A percentile compares a stretch with the other conserved stretches of the same genome.
These are phyloP conservation scores for Clostera curtula DNA, from an alignment of 2,888 invertebrate genomes.

Conservation along the genomic window DNA sequence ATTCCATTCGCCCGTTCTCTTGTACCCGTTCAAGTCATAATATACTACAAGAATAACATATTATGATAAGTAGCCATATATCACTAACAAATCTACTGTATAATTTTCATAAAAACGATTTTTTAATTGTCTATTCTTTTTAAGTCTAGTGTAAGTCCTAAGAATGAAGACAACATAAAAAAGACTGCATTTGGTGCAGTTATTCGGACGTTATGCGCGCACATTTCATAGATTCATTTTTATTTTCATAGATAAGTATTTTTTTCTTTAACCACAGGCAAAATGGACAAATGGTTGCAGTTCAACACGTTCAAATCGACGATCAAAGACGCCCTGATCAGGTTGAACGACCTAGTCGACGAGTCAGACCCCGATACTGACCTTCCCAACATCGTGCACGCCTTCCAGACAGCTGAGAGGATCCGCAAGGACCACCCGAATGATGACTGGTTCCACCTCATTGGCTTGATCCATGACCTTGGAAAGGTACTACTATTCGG, in stretches of 20 bases:
- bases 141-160: too few species aligned
- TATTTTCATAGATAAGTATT: not conserved
- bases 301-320: constrained; percentile 89
- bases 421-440: constrained; percentile 89
- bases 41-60: too few species aligned
- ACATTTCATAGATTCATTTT: not conserved
- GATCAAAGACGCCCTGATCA: constrained; percentile 89
- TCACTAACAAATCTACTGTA: too few species aligned
- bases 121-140: too few species aligned
- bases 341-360: constrained; percentile 91
- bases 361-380: constrained; percentile 97
- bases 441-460: constrained; percentile 95
- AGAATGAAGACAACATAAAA: too few species aligned
- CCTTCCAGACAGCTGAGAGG: constrained; percentile 96
- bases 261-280: constrained; percentile 67
- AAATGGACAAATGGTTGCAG: constrained; percentile 84
- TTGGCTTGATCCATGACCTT: constrained; percentile 95
- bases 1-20: too few species aligned
- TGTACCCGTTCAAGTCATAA: too few species aligned
- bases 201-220: not conserved
- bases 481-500: too few species aligned
- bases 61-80: too few species aligned
- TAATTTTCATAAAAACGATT: too few species aligned
- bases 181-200: too few species aligned
- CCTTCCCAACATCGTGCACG: constrained; percentile 95